Percentiles rank a stretch among this genome's conserved stretches.
phyloP scores from a whole-genome alignment of 1,140 invertebrate genomes.

The Drosophila leontia region DNA sequence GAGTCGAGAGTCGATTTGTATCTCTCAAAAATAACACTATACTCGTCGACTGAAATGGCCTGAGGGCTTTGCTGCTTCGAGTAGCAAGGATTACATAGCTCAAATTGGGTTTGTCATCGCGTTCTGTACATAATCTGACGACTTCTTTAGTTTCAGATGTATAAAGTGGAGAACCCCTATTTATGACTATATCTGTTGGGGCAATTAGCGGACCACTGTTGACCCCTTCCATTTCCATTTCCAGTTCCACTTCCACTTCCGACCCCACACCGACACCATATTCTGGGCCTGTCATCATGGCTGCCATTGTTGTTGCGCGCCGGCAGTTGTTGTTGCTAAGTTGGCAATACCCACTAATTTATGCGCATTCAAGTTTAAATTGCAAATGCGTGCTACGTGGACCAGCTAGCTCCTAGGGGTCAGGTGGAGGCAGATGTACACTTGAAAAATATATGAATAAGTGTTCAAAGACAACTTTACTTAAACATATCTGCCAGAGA shows the following conservation, averaged over 20 bases:
- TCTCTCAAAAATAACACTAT: neutral
- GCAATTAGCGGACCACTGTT: constrained; percentile 42
- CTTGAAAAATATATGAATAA: neutral
- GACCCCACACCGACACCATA: neutral
- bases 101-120: neutral
- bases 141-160: constrained; percentile 31
- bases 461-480: too few species aligned
- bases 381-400: constrained; percentile 73
- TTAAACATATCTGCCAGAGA: too few species aligned
- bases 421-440: constrained; percentile 4
- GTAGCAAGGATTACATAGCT: neutral
- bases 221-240: constrained; percentile 16
- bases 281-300: constrained; percentile 48
- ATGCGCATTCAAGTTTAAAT: constrained; percentile 81
- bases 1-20: neutral
- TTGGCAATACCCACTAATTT: constrained; percentile 78
- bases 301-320: constrained; percentile 37
- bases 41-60: neutral
- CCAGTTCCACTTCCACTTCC: neutral
- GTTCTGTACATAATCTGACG: constrained; percentile 17
- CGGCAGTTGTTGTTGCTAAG: constrained; percentile 49
- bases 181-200: constrained; percentile 38
- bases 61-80: neutral
- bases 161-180: neutral
- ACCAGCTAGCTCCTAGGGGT: constrained; percentile 19